Evolutionary conservation across 2,888 invertebrate species (phyloP), one percentile per base, ranked within the genome.

Genomic region (Caenorhabditis sulstoni): DNA sequence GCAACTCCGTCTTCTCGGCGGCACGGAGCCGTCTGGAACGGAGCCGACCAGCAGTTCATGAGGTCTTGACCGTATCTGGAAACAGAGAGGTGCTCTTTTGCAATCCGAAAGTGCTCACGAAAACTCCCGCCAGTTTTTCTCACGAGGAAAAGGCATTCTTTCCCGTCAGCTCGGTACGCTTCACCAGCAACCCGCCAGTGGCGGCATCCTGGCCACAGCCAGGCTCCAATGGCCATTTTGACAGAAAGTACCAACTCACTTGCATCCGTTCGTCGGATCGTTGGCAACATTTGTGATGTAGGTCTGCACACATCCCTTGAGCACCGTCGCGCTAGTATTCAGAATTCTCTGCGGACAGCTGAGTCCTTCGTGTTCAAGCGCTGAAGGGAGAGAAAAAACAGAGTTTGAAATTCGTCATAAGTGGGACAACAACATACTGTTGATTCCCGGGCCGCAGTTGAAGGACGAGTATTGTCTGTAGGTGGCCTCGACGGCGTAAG

Each of bases 31-130:
- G 80, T 65, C 41, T 68, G 58, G 79, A 83, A 83, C 16, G 83
- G 83, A n/a, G 78, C 75, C 4, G 83, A 80, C 83, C 83, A 83
- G 70, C 83, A 83, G 50, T 78, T 81, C 78, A 83, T 81, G 41
- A 83, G 65, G 22, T 61, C 64, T 52, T 81, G 75, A n/a, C 66
- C 80, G 50, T 81, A 81, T 29, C 81, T 83, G 52, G 29, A 76
- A 29, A 29, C 29, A 29, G 29, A 29, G 29, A 5, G 29, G 7
- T n/a, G n/a, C n/a, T n/a, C n/a, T n/a, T n/a, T n/a, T n/a, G n/a
- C n/a, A n/a, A n/a, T n/a, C n/a, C n/a, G n/a, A 71, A 64, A 41
- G 8, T 39, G 22, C 14, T n/a, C 14, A 9, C 20, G 45, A 49
- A 37, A 23, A 1, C 1, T n/a, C n/a, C n/a, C n/a, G n/a, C n/a